A percentile compares a stretch with the other conserved stretches of the same genome.
These are phyloP conservation scores for Serrognathus titanus DNA, from an alignment of 2,888 invertebrate species.

Conservation along the genomic window DNA sequence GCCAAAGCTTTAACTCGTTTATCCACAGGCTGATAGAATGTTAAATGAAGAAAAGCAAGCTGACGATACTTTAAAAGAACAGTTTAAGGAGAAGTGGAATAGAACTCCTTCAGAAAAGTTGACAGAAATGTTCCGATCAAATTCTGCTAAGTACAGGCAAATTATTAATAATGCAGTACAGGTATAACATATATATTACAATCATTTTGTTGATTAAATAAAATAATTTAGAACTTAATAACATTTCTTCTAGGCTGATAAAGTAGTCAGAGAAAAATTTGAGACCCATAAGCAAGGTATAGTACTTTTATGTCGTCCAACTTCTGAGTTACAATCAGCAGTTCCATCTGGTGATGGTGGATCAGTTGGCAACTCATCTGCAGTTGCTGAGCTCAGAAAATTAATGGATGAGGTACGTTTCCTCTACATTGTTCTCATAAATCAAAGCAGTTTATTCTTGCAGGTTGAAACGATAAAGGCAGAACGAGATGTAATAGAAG, in stretches of 20 bases:
- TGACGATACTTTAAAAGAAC: slow-evolving; percentile 80
- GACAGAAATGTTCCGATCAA: slow-evolving; percentile 83
- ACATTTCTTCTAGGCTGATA: slow-evolving; percentile 57
- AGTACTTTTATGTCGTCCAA: slow-evolving; percentile 73
- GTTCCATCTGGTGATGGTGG: slow-evolving; percentile 66
- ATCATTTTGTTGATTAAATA: background rate
- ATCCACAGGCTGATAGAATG: slow-evolving; percentile 66
- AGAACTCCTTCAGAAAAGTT: slow-evolving; percentile 84
- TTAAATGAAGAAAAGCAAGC: slow-evolving; percentile 89
- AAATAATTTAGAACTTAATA: background rate
- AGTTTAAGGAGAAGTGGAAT: slow-evolving; percentile 92
- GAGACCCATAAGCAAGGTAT: slow-evolving; percentile 74
- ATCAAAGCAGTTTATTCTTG: slow-evolving; percentile 30
- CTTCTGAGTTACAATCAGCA: slow-evolving; percentile 64
- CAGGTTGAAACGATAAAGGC: slow-evolving; percentile 81
- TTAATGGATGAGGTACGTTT: slow-evolving; percentile 71
- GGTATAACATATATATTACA: slow-evolving; percentile 18
- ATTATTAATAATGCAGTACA: slow-evolving; percentile 88
- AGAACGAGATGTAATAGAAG: slow-evolving; percentile 86
- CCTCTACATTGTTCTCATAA: background rate
- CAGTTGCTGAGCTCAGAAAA: slow-evolving; percentile 63
- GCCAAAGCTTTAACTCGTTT: slow-evolving; percentile 50
- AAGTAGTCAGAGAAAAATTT: slow-evolving; percentile 84
- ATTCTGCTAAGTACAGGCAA: slow-evolving; percentile 87
- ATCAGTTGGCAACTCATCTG: slow-evolving; percentile 54